These are phyloP conservation scores for Philonicus albiceps DNA, from an alignment of 2,888 invertebrate species.

Conservation along the genomic window DNA sequence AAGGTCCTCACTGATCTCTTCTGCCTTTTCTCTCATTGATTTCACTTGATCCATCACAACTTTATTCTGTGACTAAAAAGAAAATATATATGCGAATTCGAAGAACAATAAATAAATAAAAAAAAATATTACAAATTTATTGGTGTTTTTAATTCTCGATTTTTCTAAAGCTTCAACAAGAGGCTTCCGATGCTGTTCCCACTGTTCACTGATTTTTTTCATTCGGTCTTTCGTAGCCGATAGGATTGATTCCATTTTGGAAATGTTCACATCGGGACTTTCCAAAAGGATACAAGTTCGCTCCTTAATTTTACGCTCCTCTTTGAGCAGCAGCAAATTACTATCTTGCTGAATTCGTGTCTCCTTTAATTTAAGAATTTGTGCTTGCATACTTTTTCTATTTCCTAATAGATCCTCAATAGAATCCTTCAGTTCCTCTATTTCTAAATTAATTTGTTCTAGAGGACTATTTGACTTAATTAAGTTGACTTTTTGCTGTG, in stretches of 20 bases:
- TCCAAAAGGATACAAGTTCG: slow-evolving; percentile 72
- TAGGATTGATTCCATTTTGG: slow-evolving; percentile 68
- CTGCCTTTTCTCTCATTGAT: slow-evolving; percentile 54
- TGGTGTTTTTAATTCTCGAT: slow-evolving; percentile 58
- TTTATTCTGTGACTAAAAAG: slow-evolving; percentile 41
- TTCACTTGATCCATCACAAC: slow-evolving; percentile 50
- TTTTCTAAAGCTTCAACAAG: slow-evolving; percentile 67
- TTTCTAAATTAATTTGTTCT: slow-evolving; percentile 50
- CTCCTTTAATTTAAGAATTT: slow-evolving; percentile 52
- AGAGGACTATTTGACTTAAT: slow-evolving; percentile 44
- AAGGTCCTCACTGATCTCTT: slow-evolving; percentile 61
- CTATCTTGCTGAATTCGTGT: slow-evolving; percentile 60
- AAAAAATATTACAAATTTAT: slow-evolving; percentile 53
- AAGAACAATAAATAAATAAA: neutral
- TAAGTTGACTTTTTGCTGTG: slow-evolving; percentile 20
- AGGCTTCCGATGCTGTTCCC: slow-evolving; percentile 76
- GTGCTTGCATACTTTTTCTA: slow-evolving; percentile 49
- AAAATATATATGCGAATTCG: neutral
- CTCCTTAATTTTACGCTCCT: slow-evolving; percentile 66
- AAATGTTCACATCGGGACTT: slow-evolving; percentile 69
- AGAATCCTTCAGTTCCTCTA: slow-evolving; percentile 60
- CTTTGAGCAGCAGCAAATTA: slow-evolving; percentile 60
- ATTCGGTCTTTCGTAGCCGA: slow-evolving; percentile 71
- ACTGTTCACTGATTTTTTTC: slow-evolving; percentile 72
- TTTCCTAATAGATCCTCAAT: slow-evolving; percentile 58